A percentile compares a stretch with the other conserved stretches of the same genome.
These are phyloP conservation scores for Antheraea yamamai DNA, from an alignment of 2,888 invertebrate genomes.

Conservation along the genomic window DNA sequence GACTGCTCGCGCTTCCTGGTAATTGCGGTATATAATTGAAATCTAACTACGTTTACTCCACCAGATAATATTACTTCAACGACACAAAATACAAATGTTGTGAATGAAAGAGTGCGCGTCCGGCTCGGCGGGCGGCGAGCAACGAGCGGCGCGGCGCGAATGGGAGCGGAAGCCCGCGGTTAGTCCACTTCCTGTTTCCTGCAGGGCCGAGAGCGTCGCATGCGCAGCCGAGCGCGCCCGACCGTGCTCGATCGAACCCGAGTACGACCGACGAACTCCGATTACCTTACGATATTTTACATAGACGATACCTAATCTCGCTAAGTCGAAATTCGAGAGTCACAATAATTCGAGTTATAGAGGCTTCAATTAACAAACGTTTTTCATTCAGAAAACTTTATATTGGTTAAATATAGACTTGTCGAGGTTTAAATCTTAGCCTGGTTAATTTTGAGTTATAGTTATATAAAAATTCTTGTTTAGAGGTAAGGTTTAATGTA, in stretches of 20 bases:
- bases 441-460: too few species aligned
- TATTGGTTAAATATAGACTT: too few species aligned
- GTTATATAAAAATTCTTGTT: too few species aligned
- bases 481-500: too few species aligned
- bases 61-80: constrained; percentile 62
- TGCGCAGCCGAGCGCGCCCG: constrained; percentile 69
- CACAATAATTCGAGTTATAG: too few species aligned
- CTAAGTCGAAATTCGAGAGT: too few species aligned
- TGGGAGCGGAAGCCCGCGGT: constrained; percentile 82
- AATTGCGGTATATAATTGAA: constrained; percentile 42
- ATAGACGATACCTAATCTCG: not conserved
- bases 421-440: too few species aligned
- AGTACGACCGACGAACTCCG: constrained; percentile 37
- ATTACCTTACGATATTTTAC: not conserved
- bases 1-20: constrained; percentile 40
- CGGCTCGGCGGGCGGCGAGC: constrained; percentile 43
- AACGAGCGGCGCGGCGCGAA: constrained; percentile 59
- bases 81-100: constrained; percentile 62
- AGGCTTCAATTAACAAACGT: too few species aligned
- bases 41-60: constrained; percentile 38
- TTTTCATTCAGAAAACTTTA: too few species aligned
- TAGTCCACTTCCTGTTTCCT: constrained; percentile 83
- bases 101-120: constrained; percentile 76
- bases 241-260: constrained; percentile 55
- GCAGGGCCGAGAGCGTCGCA: constrained; percentile 72